Evolutionary conservation across 2,113 vertebrate species (phyloP), one percentile per base, ranked within the genome.

Genomic region (Herpailurus yagouaroundi): DNA sequence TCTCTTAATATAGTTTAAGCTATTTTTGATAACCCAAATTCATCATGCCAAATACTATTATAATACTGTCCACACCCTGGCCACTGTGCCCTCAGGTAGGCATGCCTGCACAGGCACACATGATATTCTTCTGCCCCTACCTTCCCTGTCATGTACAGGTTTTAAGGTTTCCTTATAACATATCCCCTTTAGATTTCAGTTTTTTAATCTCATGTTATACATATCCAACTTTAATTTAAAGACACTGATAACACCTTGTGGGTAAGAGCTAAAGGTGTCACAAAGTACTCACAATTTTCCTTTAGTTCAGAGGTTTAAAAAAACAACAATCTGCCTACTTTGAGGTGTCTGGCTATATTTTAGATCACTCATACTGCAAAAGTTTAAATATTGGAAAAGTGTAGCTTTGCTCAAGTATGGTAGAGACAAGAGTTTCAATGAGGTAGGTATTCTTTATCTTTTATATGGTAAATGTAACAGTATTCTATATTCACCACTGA

Each of bases 51-150:
- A 79, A 29, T 18, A 74, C 55, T 23, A 89, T 69, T 48, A 12
- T 25, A 81, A 41, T 25, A 16, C 33, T 41, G 13, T 45, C 21
- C 27, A 45, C 15, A 1, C 41, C 48, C 14, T 38, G 7, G 3
- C 25, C 60, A 10, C 14, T 5, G 18, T 2, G 14, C 76, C 48
- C 48, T 7, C 7, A 25, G n/a, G 23, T 7, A 5, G 0, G 33
- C 10, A 7, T 4, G 29, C 25, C 63, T 52, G 48, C 0, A 3
- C 2, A 5, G 19, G 31, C 45, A 64, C 11, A 14, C 10, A 11
- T 1, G 4, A 48, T 27, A 45, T 7, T 60, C 41, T 41, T 18
- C 50, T 50, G 38, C 31, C 6, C 41, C 25, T 48, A 50, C 16
- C 25, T 14, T 66, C 23, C 55, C 84, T 68, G 38, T 83, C 82